phyloP scores from a whole-genome alignment of 2,113 vertebrate species.

The Spea bombifrons region DNA sequence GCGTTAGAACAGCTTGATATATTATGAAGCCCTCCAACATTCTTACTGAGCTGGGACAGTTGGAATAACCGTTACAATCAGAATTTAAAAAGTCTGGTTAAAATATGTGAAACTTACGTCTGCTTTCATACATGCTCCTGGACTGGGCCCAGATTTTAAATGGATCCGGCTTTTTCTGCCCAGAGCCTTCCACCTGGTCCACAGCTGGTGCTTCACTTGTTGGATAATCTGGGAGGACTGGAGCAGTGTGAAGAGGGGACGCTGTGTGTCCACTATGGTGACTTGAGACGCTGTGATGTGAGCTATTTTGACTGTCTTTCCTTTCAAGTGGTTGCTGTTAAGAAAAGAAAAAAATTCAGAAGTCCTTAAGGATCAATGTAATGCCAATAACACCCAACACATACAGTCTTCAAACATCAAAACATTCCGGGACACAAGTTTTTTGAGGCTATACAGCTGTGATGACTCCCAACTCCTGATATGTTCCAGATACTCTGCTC shows the following conservation, averaged over 20 bases:
- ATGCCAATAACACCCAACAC: too few species aligned
- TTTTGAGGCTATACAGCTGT: too few species aligned
- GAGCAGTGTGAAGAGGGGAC: constrained; percentile 79
- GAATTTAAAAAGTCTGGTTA: background rate
- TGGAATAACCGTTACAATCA: background rate
- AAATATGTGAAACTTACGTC: constrained; percentile 85
- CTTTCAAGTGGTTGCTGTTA: constrained; percentile 90
- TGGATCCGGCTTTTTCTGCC: constrained; percentile 95
- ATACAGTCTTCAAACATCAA: too few species aligned
- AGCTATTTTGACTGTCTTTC: constrained; percentile 98
- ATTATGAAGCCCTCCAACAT: constrained; percentile 17
- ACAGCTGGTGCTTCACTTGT: constrained; percentile 63
- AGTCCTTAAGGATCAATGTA: too few species aligned
- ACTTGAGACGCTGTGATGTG: constrained; percentile 92
- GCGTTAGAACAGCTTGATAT: background rate
- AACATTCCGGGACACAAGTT: too few species aligned
- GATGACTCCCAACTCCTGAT: too few species aligned
- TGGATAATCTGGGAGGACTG: constrained; percentile 70
- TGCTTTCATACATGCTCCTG: constrained; percentile 99
- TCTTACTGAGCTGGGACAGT: background rate
- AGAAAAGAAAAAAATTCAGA: constrained; percentile 37
- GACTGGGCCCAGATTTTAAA: constrained; percentile 99
- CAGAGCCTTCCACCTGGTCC: constrained; percentile 79
- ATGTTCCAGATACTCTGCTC: too few species aligned
- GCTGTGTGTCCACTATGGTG: constrained; percentile 87